These are phyloP conservation scores for Folsomia manolachei DNA, from an alignment of 2,888 invertebrate genomes.

Conservation along the genomic window DNA sequence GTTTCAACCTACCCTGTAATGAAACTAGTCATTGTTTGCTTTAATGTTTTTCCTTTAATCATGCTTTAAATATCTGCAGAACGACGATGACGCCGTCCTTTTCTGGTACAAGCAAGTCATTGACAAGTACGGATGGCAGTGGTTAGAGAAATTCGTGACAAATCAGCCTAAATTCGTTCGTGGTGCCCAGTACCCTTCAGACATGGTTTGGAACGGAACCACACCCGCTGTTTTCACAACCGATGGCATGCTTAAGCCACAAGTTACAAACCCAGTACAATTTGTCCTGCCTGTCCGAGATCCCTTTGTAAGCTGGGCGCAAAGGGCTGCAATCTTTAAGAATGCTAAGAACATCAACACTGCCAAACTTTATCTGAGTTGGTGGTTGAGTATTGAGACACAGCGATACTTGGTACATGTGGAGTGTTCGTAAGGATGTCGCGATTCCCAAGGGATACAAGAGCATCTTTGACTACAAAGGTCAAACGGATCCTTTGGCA, in stretches of 20 bases:
- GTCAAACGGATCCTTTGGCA: constrained; percentile 18
- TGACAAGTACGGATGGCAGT: constrained; percentile 30
- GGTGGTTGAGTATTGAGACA: background rate
- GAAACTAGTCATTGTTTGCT: too few relatives aligned
- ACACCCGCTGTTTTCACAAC: constrained; percentile 7
- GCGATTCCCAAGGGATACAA: constrained; percentile 12
- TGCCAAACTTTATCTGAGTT: constrained; percentile 34
- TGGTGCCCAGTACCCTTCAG: constrained; percentile 20
- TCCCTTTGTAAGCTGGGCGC: constrained; percentile 33
- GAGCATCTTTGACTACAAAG: constrained; percentile 17
- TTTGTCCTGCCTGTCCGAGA: constrained; percentile 24
- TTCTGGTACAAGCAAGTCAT: constrained; percentile 27
- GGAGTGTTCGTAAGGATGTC: constrained; percentile 25
- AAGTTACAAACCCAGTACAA: background rate
- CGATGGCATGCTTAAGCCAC: background rate
- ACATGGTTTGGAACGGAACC: background rate
- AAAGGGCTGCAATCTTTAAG: constrained; percentile 31
- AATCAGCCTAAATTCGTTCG: constrained; percentile 27
- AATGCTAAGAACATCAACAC: constrained; percentile 13
- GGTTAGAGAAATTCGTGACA: constrained; percentile 5
- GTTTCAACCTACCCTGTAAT: constrained; percentile 26
- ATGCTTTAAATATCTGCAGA: too few relatives aligned
- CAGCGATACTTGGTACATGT: background rate
- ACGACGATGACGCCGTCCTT: constrained; percentile 34
- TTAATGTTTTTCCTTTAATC: too few relatives aligned